Evolutionary conservation across 2,113 vertebrate genomes (phyloP), one percentile per base, ranked within the genome.

Genomic region (Heterotilapia buettikoferi): DNA sequence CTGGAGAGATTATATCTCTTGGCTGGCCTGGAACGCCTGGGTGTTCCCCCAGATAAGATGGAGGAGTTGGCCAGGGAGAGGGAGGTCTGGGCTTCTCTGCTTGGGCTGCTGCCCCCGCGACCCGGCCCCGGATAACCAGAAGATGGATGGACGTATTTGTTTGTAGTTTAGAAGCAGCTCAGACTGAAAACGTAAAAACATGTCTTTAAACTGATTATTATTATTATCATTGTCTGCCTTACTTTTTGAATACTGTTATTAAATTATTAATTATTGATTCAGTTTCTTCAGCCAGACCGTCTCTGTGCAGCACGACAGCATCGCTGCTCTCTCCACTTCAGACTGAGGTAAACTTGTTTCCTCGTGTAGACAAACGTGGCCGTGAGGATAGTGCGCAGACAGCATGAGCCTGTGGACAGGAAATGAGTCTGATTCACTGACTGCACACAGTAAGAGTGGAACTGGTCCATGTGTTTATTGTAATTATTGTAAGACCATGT

Each of bases 61-160:
- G 6, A 56, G 53, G 6, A 26, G 54, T 4, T 14, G 54, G 54
- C 21, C 0, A 1, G 0, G 54, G 54, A 56, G 54, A 26, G 21
- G 21, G 54, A 56, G 21, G 54, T 26, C 54, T 56, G 54, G 12
- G 21, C 2, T 2, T 56, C 53, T 56, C 0, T 56, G 54, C 21
- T 56, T 13, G 0, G 21, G 54, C 12, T 56, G 54, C 54, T 56
- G 2, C 1, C 21, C 10, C 54, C 4, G 0, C 0, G 54, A 56
- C 54, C 54, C 12, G 6, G 21, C 21, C 53, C 0, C 0, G 2
- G 53, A 56, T 56, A 0, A 56, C 6, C 54, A 56, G 54, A 56
- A 26, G 2, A 56, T 0, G 0, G 53, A 24, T 4, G 53, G 21
- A 56, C 0, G 2, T 24, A 31, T 59, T 1, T 59, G 56, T 59